phyloP scores from a whole-genome alignment of 2,888 invertebrate species.

The Lasioglossum morio region DNA sequence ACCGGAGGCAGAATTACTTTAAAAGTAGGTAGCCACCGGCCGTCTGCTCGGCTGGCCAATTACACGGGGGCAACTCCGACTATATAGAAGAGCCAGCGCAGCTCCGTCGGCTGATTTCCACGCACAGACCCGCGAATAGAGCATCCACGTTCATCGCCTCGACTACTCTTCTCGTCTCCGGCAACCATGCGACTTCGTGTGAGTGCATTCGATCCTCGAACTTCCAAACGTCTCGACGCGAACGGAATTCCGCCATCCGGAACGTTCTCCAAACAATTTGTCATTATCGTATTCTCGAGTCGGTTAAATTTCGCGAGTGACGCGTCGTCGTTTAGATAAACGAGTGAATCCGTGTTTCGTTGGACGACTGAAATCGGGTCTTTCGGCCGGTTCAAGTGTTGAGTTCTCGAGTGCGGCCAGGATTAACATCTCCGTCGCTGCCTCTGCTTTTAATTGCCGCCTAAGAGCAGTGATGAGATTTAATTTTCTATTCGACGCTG shows the following conservation, averaged over 20 bases:
- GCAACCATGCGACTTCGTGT: slow-evolving; percentile 76
- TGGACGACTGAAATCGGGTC: neutral
- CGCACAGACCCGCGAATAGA: slow-evolving; percentile 73
- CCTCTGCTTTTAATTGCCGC: neutral
- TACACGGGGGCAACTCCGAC: slow-evolving; percentile 73
- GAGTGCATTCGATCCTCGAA: slow-evolving; percentile 69
- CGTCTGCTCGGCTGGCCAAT: slow-evolving; percentile 74
- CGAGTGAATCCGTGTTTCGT: slow-evolving; percentile 9
- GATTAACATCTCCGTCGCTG: neutral
- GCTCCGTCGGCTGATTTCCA: slow-evolving; percentile 78
- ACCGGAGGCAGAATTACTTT: slow-evolving; percentile 79
- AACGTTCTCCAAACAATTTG: neutral
- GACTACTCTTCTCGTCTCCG: slow-evolving; percentile 19
- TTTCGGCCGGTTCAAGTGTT: neutral
- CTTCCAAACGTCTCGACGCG: neutral
- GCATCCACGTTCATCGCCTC: slow-evolving; percentile 69
- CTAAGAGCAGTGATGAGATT: no score
- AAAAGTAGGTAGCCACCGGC: slow-evolving; percentile 78
- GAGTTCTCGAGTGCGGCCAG: neutral
- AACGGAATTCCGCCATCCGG: neutral
- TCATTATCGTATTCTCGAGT: neutral
- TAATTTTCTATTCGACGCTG: no score
- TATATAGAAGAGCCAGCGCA: slow-evolving; percentile 71
- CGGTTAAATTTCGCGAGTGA: slow-evolving; percentile 14
- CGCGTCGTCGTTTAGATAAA: neutral